Evolutionary conservation across 2,113 vertebrate species (phyloP).

Genomic region (Zeus faber): DNA sequence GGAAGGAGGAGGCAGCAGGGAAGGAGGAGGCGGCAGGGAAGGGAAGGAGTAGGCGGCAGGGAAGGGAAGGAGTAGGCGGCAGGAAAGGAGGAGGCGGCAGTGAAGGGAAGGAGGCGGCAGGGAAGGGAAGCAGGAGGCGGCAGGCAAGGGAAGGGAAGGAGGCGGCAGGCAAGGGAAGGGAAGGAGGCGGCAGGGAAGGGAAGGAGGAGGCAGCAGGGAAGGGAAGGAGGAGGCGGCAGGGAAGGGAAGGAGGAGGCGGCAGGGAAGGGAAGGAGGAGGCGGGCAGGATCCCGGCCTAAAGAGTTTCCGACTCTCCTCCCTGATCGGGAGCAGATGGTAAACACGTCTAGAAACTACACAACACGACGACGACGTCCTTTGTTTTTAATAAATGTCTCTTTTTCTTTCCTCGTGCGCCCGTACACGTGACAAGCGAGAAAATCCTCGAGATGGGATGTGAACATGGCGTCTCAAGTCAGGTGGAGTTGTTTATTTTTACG

Average conservation of each 20-base stretch:
- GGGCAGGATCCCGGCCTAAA: constrained; percentile 53
- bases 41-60: constrained; percentile 44
- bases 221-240: constrained; percentile 44
- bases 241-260: no score
- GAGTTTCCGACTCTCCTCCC: constrained; percentile 83
- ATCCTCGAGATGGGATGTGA: no score
- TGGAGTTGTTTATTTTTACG: no score
- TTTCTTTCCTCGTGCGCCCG: constrained; percentile 10
- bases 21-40: constrained; percentile 35
- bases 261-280: no score
- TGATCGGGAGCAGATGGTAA: constrained; percentile 90
- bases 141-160: no score
- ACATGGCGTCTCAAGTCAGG: no score
- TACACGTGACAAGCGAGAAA: no score
- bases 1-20: constrained; percentile 38
- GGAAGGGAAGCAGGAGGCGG: no score
- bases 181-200: neutral
- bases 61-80: no score
- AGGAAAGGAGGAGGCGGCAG: constrained; percentile 73
- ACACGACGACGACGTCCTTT: no score
- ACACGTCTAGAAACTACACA: constrained; percentile 85
- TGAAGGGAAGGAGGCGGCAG: constrained; percentile 41
- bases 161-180: constrained; percentile 76
- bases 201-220: constrained; percentile 40
- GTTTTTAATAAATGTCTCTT: no score